These are phyloP conservation scores for Drosophila quasianomalipes DNA, from an alignment of 2,888 invertebrate species.

Conservation along the genomic window DNA sequence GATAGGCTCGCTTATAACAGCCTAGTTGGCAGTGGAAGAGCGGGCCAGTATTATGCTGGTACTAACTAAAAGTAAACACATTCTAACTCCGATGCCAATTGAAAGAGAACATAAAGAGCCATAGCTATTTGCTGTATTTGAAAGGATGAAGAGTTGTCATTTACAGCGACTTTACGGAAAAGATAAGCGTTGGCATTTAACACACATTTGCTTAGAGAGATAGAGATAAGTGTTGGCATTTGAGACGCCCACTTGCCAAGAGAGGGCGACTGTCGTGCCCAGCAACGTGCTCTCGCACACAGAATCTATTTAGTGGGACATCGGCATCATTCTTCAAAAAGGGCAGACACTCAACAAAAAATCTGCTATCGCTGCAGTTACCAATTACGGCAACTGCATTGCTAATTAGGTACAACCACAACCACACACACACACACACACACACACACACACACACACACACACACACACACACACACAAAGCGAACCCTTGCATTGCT, in stretches of 20 bases:
- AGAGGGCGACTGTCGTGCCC: background rate
- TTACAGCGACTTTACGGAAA: background rate
- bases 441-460: background rate
- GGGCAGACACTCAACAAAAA: constrained; percentile 11
- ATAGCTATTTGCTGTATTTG: background rate
- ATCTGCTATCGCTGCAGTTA: constrained; percentile 48
- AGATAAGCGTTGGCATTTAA: background rate
- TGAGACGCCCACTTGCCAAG: background rate
- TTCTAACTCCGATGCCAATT: background rate
- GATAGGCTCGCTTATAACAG: no score
- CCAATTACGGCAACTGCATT: constrained; percentile 60
- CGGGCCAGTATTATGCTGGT: background rate
- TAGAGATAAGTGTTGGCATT: background rate
- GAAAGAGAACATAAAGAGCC: background rate
- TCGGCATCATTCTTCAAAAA: background rate
- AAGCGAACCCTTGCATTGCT: background rate
- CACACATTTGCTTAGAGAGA: background rate
- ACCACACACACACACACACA: constrained; percentile 3
- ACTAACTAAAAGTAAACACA: background rate
- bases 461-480: background rate
- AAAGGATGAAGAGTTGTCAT: background rate
- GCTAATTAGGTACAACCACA: constrained; percentile 57
- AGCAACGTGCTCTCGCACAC: background rate
- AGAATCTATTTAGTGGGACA: constrained; percentile 2
- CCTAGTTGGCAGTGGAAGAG: background rate